Percentiles rank a stretch among this genome's conserved stretches.
These are phyloP conservation scores for Mellilla xanthometata DNA, from an alignment of 2,888 invertebrate genomes.

Conservation along the genomic window DNA sequence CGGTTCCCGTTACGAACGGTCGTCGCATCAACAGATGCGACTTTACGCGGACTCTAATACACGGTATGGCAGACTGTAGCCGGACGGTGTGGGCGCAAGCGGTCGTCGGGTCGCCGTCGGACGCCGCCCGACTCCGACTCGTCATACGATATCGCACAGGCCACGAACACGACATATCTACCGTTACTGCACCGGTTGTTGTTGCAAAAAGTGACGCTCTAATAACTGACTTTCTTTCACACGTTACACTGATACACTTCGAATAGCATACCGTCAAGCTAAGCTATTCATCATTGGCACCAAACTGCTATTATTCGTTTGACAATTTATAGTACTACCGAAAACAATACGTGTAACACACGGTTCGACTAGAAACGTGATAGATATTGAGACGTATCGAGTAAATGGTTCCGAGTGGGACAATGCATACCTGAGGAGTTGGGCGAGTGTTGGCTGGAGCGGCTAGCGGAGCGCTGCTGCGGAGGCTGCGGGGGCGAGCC, in stretches of 20 bases:
- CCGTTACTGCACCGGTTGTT: slow-evolving; percentile 36
- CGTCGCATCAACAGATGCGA: slow-evolving; percentile 5
- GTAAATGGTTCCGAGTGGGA: no score
- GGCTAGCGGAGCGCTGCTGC: slow-evolving; percentile 90
- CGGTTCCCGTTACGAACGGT: slow-evolving; percentile 16
- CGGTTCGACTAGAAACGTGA: no score
- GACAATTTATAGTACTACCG: no score
- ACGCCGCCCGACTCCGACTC: slow-evolving; percentile 64
- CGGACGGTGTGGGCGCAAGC: slow-evolving; percentile 63
- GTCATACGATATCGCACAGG: slow-evolving; percentile 30
- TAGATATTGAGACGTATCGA: no score
- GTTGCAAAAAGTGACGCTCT: slow-evolving; percentile 36
- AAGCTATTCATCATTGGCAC: no score
- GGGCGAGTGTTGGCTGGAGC: slow-evolving; percentile 94
- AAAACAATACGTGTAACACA: no score
- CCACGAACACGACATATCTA: slow-evolving; percentile 26
- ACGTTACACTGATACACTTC: slow-evolving; percentile 22
- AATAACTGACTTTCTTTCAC: slow-evolving; percentile 38
- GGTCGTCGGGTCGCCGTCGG: slow-evolving; percentile 76
- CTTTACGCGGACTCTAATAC: slow-evolving; percentile 20
- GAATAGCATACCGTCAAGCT: not conserved
- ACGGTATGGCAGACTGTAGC: slow-evolving; percentile 49
- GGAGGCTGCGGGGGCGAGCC: slow-evolving; percentile 88
- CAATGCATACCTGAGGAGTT: slow-evolving; percentile 89
- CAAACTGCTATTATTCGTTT: no score